Evolutionary conservation across 2,888 invertebrate species (phyloP), one percentile per base, ranked within the genome.

Genomic region (Azorinus chamasolen): DNA sequence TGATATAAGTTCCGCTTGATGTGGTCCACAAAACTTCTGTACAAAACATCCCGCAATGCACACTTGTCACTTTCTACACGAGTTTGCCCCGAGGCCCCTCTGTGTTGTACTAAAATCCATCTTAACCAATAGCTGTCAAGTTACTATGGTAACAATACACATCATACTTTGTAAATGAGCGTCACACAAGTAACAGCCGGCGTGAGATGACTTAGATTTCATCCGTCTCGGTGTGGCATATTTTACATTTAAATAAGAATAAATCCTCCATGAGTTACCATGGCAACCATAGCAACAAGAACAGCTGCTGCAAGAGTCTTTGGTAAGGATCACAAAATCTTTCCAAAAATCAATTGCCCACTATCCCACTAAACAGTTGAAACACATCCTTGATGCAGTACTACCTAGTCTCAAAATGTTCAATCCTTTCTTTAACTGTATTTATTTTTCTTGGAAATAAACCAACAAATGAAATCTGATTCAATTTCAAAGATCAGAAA

Each of bases 111-210:
- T 32, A 6, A 77, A 54, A 71, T 71, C 59, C 61, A 78, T 69
- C 70, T 73, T 62, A 61, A 58, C 74, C 74, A 46, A 69, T 74
- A 75, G 72, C 61, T 69, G 75, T 59, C 70, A 82, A 61, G 83
- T 87, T 64, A 41, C 78, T 81, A 87, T 87, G 76, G 82, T 55
- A 79, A 85, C 86, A 22, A 58, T 83, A 85, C 79, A 85, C 85
- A 82, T 68, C 64, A 63, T 68, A 70, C 64, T 74, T 72, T 77
- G 73, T 78, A 53, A 57, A 22, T 74, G 65, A 66, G 62, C 53
- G 39, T 65, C 55, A 62, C 70, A 63, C 70, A 43, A 65, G 79
- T 74, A 79, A 79, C 79, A 79, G 79, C 73, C 73, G 73, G 79
- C 39, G 51, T 74, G 51, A 20, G 57, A 66, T 43, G 32, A 57